Base-by-base conservation (phyloP, 2,797 vertebrate species). In the Sebastes matsubarae region DNA sequence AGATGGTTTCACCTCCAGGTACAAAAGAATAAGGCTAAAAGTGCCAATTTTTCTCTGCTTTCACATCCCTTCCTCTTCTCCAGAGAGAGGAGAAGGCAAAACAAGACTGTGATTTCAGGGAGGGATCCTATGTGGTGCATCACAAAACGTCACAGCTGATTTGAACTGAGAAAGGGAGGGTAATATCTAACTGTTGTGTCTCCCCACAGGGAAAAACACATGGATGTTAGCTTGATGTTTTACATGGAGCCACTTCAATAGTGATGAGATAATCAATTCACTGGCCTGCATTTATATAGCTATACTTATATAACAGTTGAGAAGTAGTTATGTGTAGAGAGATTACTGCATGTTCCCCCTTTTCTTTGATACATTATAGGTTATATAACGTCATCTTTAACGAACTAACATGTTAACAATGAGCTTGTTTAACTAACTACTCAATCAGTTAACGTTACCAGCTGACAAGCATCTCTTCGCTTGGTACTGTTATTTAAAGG, bases 131-230 rank as follows among this genome's bases (percentile, higher is more conserved):
- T 3, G 55, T 30, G 36, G 9, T 32, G 52, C 68, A 68, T 81
- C 76, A 88, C 58, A n/a, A 69, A 38, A 82, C 88, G 83, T 92
- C 92, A 92, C 70, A 58, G 42, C 74, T 68, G 30, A 76, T 75
- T 76, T 73, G 18, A 75, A 77, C 4, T 54, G 8, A 67, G n/a
- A 80, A 60, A 63, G 42, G 73, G 80, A 65, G 77, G 72, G 72
- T 2, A n/a, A 34, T 9, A 36, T 24, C 55, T 25, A 13, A 18
- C 22, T 68, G 34, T n/a, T 75, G 22, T 66, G 18, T 70, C 11
- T 27, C 9, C 42, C 29, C 22, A 75, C 8, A 57, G 18, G 8
- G n/a, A 84, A 24, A 5, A 20, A 73, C 64, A 76, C 22, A 67
- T n/a, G 27, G 25, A 27, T 57, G 22, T 25, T 29, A 38, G 50